Percentiles rank a stretch among this genome's conserved stretches.
Evolutionary conservation across 2,797 vertebrate species (phyloP).

Genomic region (Hirundo rustica): DNA sequence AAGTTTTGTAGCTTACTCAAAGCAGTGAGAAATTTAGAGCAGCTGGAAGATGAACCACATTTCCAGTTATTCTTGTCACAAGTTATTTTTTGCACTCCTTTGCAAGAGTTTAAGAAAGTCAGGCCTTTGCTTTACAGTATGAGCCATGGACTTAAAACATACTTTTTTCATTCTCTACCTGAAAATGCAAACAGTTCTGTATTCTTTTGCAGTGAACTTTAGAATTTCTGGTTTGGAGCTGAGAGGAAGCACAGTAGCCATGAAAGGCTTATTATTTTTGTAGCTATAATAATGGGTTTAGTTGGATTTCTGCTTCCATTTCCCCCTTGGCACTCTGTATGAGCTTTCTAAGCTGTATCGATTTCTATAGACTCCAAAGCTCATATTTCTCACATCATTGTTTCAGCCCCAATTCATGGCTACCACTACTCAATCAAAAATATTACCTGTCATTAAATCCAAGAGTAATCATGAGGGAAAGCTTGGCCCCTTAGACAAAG

Average conservation of each 20-base stretch:
- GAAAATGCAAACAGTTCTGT: neutral
- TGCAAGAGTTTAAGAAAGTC: neutral
- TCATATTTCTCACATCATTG: neutral
- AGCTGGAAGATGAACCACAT: neutral
- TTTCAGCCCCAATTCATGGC: neutral
- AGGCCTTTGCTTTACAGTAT: neutral
- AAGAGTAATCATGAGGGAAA: neutral
- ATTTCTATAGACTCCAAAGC: neutral
- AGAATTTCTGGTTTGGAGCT: neutral
- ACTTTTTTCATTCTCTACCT: neutral
- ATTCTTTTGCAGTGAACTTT: neutral
- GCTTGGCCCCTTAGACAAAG: neutral
- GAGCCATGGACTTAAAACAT: neutral
- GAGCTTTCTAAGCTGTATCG: neutral
- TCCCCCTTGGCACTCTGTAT: neutral
- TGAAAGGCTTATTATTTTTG: neutral
- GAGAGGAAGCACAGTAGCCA: neutral
- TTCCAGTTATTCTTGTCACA: neutral
- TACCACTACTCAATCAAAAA: neutral
- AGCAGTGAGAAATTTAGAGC: neutral
- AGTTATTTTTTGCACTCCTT: slow-evolving; percentile 6
- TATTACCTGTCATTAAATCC: neutral
- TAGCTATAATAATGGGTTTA: neutral
- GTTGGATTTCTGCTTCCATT: neutral
- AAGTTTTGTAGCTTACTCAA: slow-evolving; percentile 9